Evolutionary conservation across 1,140 invertebrate species (phyloP), one percentile per base, ranked within the genome.

Genomic region (Drosophila fuyamai): DNA sequence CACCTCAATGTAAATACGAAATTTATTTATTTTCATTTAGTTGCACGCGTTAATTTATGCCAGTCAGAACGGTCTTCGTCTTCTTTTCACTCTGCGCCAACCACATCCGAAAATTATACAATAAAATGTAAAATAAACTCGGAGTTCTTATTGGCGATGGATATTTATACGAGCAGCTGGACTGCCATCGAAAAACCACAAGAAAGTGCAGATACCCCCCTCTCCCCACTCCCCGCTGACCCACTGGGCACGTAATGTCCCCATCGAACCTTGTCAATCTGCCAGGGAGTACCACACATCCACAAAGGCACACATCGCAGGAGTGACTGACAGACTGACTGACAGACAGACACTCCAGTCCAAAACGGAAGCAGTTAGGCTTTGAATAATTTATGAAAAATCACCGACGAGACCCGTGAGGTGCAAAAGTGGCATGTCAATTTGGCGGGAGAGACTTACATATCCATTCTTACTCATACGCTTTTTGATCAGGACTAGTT

Each of bases 101-200:
- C 83, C 83, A 88, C 83, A 88, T 88, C 83, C 83, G 83, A 88
- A 89, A 89, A 88, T 88, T 88, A 88, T 88, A 88, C 83, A 88
- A 89, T 88, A 88, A 88, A 88, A 88, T 88, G 83, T 86, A 82
- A 88, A 86, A 76, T 86, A 76, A 88, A 53, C 83, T 76, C 70
- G 72, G 47, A 63, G 72, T 76, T 70, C 79, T 65, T 72, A 72
- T 72, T 76, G 80, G 43, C 29, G 58, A 61, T 85, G 78, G 68
- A 50, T 74, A 86, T 81, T 86, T 88, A 83, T 83, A 73, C 76
- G 86, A 76, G 67, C 79, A 86, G 70, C 82, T 88, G 83, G 73
- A 55, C 58, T 13, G 47, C 35, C 38, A 51, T 58, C 18, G 27
- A 62, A 73, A 83, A 32, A 83, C 83, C 83, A 50, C 83, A 86